Conservation (phyloP, 1,140 invertebrate species). For the Pantala flavescens region DNA sequence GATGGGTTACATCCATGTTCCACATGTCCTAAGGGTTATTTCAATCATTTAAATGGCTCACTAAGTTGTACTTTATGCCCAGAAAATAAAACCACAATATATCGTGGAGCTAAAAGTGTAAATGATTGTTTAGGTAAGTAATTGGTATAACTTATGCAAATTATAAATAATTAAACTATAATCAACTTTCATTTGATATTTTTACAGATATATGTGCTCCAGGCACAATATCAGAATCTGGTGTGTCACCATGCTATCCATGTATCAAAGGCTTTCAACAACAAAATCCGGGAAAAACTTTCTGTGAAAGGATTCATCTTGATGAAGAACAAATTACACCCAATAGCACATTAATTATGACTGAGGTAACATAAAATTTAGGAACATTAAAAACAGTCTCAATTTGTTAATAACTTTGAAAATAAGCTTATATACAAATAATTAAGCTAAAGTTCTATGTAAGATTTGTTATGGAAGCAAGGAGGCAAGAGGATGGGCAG, state of each 20-base stretch:
- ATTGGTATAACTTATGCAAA: neutral
- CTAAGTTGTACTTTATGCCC: neutral
- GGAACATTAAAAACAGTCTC: too few species aligned
- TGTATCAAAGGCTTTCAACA: constrained; percentile 40
- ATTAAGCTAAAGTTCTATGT: too few species aligned
- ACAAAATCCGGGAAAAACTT: constrained; percentile 27
- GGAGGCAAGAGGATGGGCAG: too few species aligned
- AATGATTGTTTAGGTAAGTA: neutral
- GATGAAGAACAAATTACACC: neutral
- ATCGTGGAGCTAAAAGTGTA: neutral
- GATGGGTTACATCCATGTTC: neutral
- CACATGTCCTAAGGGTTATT: neutral
- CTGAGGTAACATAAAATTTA: too few species aligned
- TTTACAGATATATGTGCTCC: constrained; percentile 34
- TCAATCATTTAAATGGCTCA: neutral
- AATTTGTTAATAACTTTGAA: too few species aligned
- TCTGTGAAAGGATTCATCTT: neutral
- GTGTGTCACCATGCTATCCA: constrained; percentile 38
- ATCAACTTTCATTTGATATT: neutral
- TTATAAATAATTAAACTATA: neutral
- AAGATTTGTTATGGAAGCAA: too few species aligned
- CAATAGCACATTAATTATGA: too few species aligned
- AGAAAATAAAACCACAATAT: neutral
- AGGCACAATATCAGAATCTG: constrained; percentile 37
- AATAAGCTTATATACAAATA: too few species aligned